Conservation (phyloP, 2,797 vertebrate species). For the Gobio occitaniae region DNA sequence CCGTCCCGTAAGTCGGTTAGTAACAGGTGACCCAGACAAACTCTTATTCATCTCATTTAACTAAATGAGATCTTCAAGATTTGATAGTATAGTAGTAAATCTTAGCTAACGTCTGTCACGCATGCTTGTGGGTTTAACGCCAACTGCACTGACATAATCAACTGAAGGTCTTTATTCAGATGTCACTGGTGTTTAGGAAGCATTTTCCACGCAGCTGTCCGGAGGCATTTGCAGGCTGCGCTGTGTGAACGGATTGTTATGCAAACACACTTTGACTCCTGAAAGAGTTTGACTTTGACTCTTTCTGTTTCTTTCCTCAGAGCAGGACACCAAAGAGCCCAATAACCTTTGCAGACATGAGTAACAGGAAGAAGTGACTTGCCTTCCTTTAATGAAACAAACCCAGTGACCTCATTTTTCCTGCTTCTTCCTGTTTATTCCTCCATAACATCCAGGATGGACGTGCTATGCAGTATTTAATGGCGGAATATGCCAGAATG, state of each 20-base stretch:
- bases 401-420: slow-evolving; percentile 42
- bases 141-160: slow-evolving; percentile 39
- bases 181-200: slow-evolving; percentile 24
- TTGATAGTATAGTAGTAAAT: slow-evolving; percentile 19
- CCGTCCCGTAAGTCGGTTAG: slow-evolving; percentile 13
- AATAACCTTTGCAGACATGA: not conserved
- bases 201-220: slow-evolving; percentile 40
- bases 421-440: slow-evolving; percentile 55
- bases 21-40: slow-evolving; percentile 21
- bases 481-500: slow-evolving; percentile 49
- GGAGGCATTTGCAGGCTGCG: slow-evolving; percentile 39
- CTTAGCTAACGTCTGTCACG: slow-evolving; percentile 35
- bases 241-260: slow-evolving; percentile 65
- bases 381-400: slow-evolving; percentile 20
- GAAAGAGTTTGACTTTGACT: slow-evolving; percentile 43
- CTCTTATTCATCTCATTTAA: slow-evolving; percentile 43
- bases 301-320: slow-evolving; percentile 41
- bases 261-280: slow-evolving; percentile 63
- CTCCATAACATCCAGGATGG: slow-evolving; percentile 23
- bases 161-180: slow-evolving; percentile 50
- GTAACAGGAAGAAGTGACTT: slow-evolving; percentile 11
- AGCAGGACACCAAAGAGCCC: not conserved
- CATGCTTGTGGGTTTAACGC: slow-evolving; percentile 34
- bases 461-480: slow-evolving; percentile 61
- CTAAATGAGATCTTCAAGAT: slow-evolving; percentile 44